phyloP scores from a whole-genome alignment of 2,888 invertebrate species.

The Agapostemon virescens region DNA sequence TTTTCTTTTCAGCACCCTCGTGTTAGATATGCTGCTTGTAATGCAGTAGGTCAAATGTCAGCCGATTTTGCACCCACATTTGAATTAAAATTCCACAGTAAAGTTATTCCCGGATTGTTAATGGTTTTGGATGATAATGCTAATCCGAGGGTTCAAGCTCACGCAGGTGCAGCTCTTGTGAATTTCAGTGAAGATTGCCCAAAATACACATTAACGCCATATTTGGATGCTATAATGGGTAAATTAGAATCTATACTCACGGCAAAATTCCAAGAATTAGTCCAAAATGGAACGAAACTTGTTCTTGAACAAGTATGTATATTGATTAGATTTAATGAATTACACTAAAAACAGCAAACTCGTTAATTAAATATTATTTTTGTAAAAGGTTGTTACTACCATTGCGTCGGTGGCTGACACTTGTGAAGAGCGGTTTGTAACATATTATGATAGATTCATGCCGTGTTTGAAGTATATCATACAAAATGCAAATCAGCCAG shows the following conservation, averaged over 20 bases:
- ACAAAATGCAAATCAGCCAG: conserved; percentile 93
- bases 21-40: conserved; percentile 98
- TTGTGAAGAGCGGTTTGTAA: conserved; percentile 96
- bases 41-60: conserved; percentile 99
- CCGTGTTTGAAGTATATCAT: conserved; percentile 98
- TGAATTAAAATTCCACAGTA: conserved; percentile 98
- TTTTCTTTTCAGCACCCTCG: conserved; percentile 87
- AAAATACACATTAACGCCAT: conserved; percentile 93
- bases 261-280: conserved; percentile 95
- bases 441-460: conserved; percentile 94
- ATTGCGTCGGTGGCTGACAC: conserved; percentile 99
- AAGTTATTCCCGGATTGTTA: conserved; percentile 95
- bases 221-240: conserved; percentile 94
- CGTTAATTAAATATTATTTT: conserved; percentile 3
- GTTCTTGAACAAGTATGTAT: conserved; percentile 91
- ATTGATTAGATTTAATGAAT: conserved; percentile 8
- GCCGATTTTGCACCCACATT: conserved; percentile 98
- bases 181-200: conserved; percentile 99
- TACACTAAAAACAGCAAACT: neutral
- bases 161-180: conserved; percentile 96
- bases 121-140: conserved; percentile 93
- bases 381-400: conserved; percentile 91
- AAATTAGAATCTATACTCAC: conserved; percentile 95
- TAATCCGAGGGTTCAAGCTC: conserved; percentile 94
- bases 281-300: conserved; percentile 96